A percentile compares a stretch with the other conserved stretches of the same genome.
These are phyloP conservation scores for Lithobates sylvaticus DNA, from an alignment of 2,797 vertebrate genomes.

Conservation along the genomic window DNA sequence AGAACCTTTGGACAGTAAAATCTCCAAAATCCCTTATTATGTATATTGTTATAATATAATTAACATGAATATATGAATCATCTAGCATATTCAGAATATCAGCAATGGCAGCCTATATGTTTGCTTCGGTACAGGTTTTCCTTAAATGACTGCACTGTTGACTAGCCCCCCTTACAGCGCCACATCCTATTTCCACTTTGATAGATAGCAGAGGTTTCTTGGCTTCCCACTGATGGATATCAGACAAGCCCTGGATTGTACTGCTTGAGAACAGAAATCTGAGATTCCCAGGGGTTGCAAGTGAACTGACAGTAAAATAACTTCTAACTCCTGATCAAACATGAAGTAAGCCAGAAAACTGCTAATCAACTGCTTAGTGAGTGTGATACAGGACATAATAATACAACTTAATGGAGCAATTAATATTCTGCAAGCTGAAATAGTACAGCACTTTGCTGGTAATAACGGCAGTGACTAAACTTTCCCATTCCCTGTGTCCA, in stretches of 20 bases:
- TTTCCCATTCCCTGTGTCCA: neutral
- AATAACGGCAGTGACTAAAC: slow-evolving; percentile 7
- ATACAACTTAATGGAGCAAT: slow-evolving; percentile 39
- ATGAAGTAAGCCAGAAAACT: slow-evolving; percentile 51
- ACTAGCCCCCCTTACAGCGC: neutral
- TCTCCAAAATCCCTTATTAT: too few relatives aligned
- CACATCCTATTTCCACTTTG: neutral
- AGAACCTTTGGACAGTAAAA: too few relatives aligned
- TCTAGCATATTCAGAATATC: too few relatives aligned
- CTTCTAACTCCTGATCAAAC: slow-evolving; percentile 44
- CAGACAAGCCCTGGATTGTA: slow-evolving; percentile 3
- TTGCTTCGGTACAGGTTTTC: too few relatives aligned
- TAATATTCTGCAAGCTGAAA: slow-evolving; percentile 18
- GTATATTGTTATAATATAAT: too few relatives aligned
- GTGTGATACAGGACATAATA: slow-evolving; percentile 27
- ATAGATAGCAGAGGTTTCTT: slow-evolving; percentile 24
- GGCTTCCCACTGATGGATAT: slow-evolving; percentile 31
- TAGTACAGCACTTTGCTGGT: slow-evolving; percentile 5
- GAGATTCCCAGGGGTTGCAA: slow-evolving; percentile 51
- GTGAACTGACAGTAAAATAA: slow-evolving; percentile 50
- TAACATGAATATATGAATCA: too few relatives aligned
- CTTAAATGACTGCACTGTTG: too few relatives aligned
- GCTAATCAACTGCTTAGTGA: slow-evolving; percentile 40
- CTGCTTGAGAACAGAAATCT: slow-evolving; percentile 37
- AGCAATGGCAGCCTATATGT: too few relatives aligned